phyloP scores from a whole-genome alignment of 1,140 invertebrate genomes.

The Calephelis nemesis region DNA sequence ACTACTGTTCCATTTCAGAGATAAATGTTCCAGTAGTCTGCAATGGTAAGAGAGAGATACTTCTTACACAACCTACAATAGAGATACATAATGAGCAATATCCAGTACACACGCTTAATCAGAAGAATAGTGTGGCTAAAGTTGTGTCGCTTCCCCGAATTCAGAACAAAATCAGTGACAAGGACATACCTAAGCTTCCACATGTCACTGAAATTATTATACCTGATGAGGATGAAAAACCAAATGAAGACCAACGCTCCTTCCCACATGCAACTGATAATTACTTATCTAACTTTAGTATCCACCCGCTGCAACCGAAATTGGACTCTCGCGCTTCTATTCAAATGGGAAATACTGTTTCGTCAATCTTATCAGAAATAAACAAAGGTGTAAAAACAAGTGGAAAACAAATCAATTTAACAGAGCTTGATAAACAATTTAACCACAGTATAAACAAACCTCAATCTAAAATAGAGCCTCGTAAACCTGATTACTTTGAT shows the following conservation, averaged over 20 bases:
- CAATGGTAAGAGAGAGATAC: constrained; percentile 74
- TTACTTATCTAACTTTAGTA: constrained; percentile 65
- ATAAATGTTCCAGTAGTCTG: constrained; percentile 82
- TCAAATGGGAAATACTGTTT: constrained; percentile 81
- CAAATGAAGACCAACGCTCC: constrained; percentile 55
- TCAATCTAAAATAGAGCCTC: constrained; percentile 49
- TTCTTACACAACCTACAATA: constrained; percentile 74
- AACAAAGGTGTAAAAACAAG: constrained; percentile 75
- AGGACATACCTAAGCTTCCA: constrained; percentile 81
- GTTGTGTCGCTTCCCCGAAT: constrained; percentile 70
- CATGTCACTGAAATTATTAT: constrained; percentile 83
- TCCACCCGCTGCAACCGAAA: constrained; percentile 69
- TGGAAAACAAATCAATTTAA: constrained; percentile 67
- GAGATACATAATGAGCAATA: constrained; percentile 77
- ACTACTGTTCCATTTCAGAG: constrained; percentile 84
- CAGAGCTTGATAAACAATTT: constrained; percentile 69
- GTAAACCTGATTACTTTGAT: constrained; percentile 69
- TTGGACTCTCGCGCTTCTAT: constrained; percentile 74
- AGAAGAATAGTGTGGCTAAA: constrained; percentile 68
- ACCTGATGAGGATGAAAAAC: constrained; percentile 79
- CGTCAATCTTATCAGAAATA: constrained; percentile 80
- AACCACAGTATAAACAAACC: constrained; percentile 52
- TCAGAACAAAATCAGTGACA: constrained; percentile 76
- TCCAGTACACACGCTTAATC: constrained; percentile 57
- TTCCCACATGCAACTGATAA: constrained; percentile 54